Percentiles rank a stretch among this genome's conserved stretches.
These are phyloP conservation scores for Sphecodes monilicornis DNA, from an alignment of 2,888 invertebrate genomes.

Conservation along the genomic window DNA sequence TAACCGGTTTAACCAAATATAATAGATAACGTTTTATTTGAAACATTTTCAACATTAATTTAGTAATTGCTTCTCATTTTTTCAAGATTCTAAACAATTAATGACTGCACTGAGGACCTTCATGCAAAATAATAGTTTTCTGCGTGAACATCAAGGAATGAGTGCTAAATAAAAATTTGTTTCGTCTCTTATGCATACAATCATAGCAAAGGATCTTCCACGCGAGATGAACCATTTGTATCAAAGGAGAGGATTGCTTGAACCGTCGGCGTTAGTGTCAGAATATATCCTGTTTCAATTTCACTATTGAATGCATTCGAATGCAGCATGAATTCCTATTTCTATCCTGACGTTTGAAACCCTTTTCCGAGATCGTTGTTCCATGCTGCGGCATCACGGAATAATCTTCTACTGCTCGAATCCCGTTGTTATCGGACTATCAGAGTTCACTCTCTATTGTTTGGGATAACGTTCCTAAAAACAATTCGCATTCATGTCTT, in stretches of 20 bases:
- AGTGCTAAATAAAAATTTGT: too few species aligned
- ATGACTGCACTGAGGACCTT: too few species aligned
- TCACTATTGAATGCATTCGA: slow-evolving; percentile 23
- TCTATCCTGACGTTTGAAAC: slow-evolving; percentile 26
- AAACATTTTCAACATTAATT: too few species aligned
- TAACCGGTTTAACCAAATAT: too few species aligned
- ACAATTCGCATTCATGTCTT: slow-evolving; percentile 54
- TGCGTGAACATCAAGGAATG: too few species aligned
- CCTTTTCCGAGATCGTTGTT: slow-evolving; percentile 50
- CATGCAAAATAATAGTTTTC: too few species aligned
- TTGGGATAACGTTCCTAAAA: slow-evolving; percentile 46
- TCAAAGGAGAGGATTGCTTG: too few species aligned
- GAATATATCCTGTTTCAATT: background rate
- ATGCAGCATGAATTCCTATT: slow-evolving; percentile 11
- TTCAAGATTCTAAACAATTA: too few species aligned
- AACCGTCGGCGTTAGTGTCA: background rate
- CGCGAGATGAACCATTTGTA: background rate
- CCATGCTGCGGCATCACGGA: slow-evolving; percentile 37
- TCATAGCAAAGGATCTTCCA: too few species aligned
- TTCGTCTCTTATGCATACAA: too few species aligned
- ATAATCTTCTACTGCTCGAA: slow-evolving; percentile 56
- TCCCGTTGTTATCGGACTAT: slow-evolving; percentile 56
- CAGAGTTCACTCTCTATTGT: slow-evolving; percentile 53
- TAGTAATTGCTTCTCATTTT: too few species aligned
- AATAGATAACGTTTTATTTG: too few species aligned